A percentile compares a stretch with the other conserved stretches of the same genome.
phyloP scores from a whole-genome alignment of 2,113 vertebrate species.

The Empidonax alnorum region DNA sequence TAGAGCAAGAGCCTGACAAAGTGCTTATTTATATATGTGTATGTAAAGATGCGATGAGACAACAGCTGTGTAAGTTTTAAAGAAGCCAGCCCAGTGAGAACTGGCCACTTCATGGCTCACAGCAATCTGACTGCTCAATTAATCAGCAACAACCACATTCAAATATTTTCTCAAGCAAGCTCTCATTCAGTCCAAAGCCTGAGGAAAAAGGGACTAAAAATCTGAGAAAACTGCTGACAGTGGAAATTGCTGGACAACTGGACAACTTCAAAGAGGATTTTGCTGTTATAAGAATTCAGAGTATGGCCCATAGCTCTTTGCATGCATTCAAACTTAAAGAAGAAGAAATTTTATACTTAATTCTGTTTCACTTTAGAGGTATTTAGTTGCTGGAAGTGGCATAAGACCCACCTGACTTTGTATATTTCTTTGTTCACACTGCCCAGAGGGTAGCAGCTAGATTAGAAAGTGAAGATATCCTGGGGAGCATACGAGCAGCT shows the following conservation, averaged over 20 bases:
- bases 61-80: neutral
- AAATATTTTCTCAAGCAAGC: neutral
- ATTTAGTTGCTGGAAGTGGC: neutral
- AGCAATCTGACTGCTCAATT: neutral
- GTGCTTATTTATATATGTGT: neutral
- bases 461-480: neutral
- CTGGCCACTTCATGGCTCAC: neutral
- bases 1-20: neutral
- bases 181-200: neutral
- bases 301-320: neutral
- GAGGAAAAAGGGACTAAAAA: neutral
- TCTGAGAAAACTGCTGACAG: neutral
- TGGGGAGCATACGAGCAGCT: neutral
- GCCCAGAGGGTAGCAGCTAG: neutral
- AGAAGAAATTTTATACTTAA: neutral
- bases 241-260: neutral
- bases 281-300: neutral
- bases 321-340: neutral
- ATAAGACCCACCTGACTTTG: neutral
- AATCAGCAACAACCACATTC: neutral
- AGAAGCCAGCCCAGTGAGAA: neutral
- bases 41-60: neutral
- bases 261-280: neutral
- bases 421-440: neutral
- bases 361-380: neutral